Conservation (phyloP, 1,140 invertebrate genomes). For the Scylla paramamosain region DNA sequence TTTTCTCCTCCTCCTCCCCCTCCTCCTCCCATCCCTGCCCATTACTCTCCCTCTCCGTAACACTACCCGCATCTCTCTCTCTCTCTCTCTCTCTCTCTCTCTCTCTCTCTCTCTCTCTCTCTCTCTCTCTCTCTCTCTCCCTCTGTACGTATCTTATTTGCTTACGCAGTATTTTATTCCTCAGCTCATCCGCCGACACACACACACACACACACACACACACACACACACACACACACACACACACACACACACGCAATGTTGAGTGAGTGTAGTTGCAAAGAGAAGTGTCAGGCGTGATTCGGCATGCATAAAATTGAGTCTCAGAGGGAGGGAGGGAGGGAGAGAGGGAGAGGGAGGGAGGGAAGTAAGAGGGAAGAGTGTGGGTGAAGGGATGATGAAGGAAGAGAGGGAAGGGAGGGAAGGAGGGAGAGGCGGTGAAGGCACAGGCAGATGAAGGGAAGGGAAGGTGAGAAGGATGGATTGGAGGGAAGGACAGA, state of each 20-base stretch:
- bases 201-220: neutral
- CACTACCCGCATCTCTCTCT: neutral
- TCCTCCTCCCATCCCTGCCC: neutral
- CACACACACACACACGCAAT: too few relatives aligned
- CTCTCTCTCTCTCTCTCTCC: slow-evolving; percentile 10
- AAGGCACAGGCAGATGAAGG: too few relatives aligned
- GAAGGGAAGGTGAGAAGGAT: too few relatives aligned
- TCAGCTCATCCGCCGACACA: neutral
- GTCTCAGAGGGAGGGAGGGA: neutral
- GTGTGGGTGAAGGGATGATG: too few relatives aligned
- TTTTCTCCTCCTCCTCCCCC: too few relatives aligned
- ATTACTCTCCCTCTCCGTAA: neutral
- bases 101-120: slow-evolving; percentile 20
- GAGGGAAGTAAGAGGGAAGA: neutral
- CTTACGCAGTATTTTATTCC: neutral
- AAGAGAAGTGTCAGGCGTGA: too few relatives aligned
- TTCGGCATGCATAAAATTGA: neutral
- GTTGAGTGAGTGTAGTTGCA: too few relatives aligned
- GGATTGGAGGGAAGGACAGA: neutral
- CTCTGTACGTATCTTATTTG: neutral
- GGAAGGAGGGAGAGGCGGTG: too few relatives aligned
- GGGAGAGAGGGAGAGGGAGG: neutral
- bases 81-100: slow-evolving; percentile 20
- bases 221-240: too few relatives aligned
- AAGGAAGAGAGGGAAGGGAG: too few relatives aligned